Evolutionary conservation across 2,797 vertebrate species (phyloP), one percentile per base, ranked within the genome.

Genomic region (Steatocranus sp.): DNA sequence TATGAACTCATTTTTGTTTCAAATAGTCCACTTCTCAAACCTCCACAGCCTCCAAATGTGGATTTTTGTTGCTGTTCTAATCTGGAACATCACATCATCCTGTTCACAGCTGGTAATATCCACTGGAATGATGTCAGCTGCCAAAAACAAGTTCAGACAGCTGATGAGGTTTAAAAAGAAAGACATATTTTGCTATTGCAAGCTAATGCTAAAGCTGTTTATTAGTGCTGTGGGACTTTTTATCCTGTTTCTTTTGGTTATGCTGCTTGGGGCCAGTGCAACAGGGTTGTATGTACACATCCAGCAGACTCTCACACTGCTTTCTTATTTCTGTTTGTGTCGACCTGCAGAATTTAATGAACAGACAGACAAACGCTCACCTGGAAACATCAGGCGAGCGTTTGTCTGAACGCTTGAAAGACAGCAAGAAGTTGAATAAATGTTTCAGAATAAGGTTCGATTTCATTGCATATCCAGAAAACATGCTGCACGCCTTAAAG

Each of bases 161-260:
- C 32, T 20, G 32, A 63, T 63, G 2, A 63, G 3, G 11, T 63
- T 36, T 63, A 34, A 66, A 23, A 38, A 38, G 11, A 38, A 15
- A 9, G 11, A 8, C 3, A 5, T 2, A 34, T 34, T 12, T 36
- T 61, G 7, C 18, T n/a, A 11, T 11, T 56, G 10, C 7, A 6
- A 61, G 32, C 56, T 34, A 61, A 61, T 58, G 30, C 18, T 61
- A 61, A 61, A 61, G 18, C 18, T 63, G 1, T 63, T 63, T 34
- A 8, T 61, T 2, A 20, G 30, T 3, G 6, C 7, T n/a, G 2
- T 20, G 1, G 32, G 56, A 11, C 58, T 36, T 36, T 1, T 36
- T 2, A 0, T 0, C 1, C 25, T 0, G 1, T 32, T 32, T 58
- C 17, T 32, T 34, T 30, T 10, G 1, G 30, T 6, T 58, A 0